Evolutionary conservation across 2,113 vertebrate genomes (phyloP).

Genomic region (Prunella fulvescens): DNA sequence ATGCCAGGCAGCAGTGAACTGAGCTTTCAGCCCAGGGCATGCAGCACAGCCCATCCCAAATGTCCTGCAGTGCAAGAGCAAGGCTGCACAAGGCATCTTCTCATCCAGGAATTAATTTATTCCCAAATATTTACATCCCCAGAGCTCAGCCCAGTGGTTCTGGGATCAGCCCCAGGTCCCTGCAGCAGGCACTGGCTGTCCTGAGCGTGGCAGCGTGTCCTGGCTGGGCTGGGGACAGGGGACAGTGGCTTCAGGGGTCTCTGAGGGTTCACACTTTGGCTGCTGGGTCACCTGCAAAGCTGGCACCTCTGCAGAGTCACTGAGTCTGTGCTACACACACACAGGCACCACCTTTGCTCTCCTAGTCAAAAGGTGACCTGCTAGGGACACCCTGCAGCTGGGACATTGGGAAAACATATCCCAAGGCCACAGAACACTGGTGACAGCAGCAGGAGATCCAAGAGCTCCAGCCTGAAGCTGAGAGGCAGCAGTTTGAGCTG

Average conservation of each 20-base stretch:
- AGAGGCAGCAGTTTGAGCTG: neutral
- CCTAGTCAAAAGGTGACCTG: neutral
- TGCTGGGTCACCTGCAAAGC: neutral
- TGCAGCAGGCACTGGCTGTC: neutral
- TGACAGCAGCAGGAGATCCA: neutral
- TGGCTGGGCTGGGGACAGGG: neutral
- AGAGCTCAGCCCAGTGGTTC: neutral
- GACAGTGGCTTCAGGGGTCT: neutral
- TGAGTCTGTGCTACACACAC: neutral
- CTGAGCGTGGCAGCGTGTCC: neutral
- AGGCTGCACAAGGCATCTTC: neutral
- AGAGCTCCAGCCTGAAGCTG: neutral
- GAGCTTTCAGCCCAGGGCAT: neutral
- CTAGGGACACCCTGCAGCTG: neutral
- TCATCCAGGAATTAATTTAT: neutral
- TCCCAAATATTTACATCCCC: neutral
- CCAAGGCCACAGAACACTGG: neutral
- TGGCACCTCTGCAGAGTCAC: neutral
- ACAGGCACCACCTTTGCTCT: neutral
- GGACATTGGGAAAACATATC: rapidly evolving
- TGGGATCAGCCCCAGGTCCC: neutral
- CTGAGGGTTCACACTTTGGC: neutral
- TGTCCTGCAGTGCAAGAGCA: neutral
- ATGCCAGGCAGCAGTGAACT: neutral
- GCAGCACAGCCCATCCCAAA: neutral